Conservation (phyloP, 2,113 vertebrate species). For the Cottus gobio region DNA sequence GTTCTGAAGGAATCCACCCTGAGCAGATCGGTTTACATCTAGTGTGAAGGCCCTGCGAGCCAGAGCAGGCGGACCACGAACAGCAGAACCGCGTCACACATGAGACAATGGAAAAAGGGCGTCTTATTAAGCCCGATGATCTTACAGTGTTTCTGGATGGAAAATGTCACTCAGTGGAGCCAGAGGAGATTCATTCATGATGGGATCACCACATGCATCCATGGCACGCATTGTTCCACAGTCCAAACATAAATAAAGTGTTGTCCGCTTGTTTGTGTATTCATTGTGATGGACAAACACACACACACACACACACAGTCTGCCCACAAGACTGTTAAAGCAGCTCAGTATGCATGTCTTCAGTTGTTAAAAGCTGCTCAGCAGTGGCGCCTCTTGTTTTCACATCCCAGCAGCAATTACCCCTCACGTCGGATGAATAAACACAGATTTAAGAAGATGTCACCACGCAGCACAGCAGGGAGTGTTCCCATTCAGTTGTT, state of each 20-base stretch:
- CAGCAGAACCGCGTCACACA: conserved; percentile 28
- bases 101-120: conserved; percentile 53
- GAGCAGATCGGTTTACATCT: conserved; percentile 70
- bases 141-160: conserved; percentile 52
- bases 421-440: conserved; percentile 45
- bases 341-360: conserved; percentile 33
- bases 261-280: conserved; percentile 39
- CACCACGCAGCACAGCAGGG: conserved; percentile 10
- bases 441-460: conserved; percentile 47
- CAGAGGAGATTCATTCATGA: conserved; percentile 36
- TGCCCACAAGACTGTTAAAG: conserved; percentile 50
- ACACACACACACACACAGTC: conserved; percentile 59
- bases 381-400: conserved; percentile 73
- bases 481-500: neutral
- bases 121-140: conserved; percentile 39
- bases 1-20: conserved; percentile 73
- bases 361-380: conserved; percentile 34
- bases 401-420: conserved; percentile 59
- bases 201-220: conserved; percentile 54
- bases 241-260: conserved; percentile 9
- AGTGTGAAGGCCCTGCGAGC: conserved; percentile 32
- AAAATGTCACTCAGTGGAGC: conserved; percentile 60
- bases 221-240: conserved; percentile 37
- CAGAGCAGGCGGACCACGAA: conserved; percentile 22
- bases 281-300: conserved; percentile 56